Conservation (phyloP, 2,113 vertebrate species). For the Serilophus lunatus region DNA sequence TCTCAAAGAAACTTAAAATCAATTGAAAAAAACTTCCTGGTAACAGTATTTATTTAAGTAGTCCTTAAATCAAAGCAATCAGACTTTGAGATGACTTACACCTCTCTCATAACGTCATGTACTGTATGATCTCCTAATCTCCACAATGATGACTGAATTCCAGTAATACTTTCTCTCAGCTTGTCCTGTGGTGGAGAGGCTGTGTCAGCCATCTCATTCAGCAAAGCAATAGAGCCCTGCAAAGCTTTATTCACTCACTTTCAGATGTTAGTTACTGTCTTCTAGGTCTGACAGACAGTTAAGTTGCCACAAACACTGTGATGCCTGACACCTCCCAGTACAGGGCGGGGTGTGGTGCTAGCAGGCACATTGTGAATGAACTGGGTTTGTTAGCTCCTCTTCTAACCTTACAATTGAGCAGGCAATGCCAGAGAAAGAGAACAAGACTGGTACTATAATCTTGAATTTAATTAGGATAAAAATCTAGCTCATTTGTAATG, state of each 20-base stretch:
- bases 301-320: neutral
- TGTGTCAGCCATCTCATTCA: neutral
- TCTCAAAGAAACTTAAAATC: neutral
- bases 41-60: neutral
- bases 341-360: neutral
- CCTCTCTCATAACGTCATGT: neutral
- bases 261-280: neutral
- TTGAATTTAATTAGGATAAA: neutral
- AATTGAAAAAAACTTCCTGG: neutral
- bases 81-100: neutral
- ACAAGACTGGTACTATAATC: neutral
- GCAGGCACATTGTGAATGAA: fast-evolving
- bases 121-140: neutral
- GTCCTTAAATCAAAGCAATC: neutral
- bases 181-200: neutral
- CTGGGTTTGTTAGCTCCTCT: neutral
- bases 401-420: neutral
- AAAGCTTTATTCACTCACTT: neutral
- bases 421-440: neutral
- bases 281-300: neutral
- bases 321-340: neutral
- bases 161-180: neutral
- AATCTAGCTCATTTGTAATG: neutral
- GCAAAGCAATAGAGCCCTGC: neutral
- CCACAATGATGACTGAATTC: neutral